These are phyloP conservation scores for Thunnus thynnus DNA, from an alignment of 2,113 vertebrate genomes.

Conservation along the genomic window DNA sequence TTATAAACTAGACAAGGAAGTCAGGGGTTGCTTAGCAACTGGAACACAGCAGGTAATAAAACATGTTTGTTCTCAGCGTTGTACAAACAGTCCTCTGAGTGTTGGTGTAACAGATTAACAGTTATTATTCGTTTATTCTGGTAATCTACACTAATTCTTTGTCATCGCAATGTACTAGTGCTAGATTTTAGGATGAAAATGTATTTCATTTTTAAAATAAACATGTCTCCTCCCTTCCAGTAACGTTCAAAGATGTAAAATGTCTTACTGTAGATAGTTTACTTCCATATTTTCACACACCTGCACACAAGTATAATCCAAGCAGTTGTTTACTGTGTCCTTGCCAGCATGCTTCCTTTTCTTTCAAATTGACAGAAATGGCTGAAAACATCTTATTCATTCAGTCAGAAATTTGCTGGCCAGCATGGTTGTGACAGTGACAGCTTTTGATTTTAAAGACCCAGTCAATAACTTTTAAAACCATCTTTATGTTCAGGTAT, in stretches of 20 bases:
- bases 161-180: too few species aligned
- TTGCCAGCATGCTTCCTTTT: neutral
- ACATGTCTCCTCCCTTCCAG: neutral
- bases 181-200: neutral
- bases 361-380: neutral
- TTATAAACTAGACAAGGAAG: slow-evolving; percentile 35
- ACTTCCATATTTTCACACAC: too few species aligned
- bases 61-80: slow-evolving; percentile 49
- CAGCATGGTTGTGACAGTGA: too few species aligned
- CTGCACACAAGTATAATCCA: neutral
- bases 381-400: neutral
- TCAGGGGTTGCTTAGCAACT: slow-evolving; percentile 66
- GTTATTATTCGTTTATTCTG: neutral
- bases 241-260: too few species aligned
- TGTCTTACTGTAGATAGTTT: too few species aligned
- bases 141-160: neutral
- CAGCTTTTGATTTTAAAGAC: neutral
- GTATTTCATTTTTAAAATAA: neutral
- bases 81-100: slow-evolving; percentile 15
- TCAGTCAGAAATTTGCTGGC: neutral
- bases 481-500: neutral
- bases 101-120: neutral
- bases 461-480: neutral
- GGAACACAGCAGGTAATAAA: slow-evolving; percentile 59
- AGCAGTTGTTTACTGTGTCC: neutral